phyloP scores from a whole-genome alignment of 2,888 invertebrate species.

The Tethea ocularis region DNA sequence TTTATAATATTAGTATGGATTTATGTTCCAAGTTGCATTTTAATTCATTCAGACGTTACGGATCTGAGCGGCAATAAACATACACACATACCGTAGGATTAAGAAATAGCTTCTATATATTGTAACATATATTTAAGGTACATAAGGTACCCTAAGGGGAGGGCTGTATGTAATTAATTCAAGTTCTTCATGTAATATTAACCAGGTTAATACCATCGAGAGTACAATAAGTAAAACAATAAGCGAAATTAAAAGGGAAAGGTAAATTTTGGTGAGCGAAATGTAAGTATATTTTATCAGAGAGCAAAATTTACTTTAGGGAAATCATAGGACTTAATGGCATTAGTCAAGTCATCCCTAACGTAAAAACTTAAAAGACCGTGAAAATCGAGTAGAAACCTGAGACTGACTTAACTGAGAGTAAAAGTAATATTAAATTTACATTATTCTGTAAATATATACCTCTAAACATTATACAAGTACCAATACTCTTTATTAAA shows the following conservation, averaged over 20 bases:
- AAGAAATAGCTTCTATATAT: no score
- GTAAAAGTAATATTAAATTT: no score
- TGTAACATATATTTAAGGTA: background rate
- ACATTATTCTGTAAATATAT: no score
- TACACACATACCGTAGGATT: no score
- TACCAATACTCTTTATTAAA: no score
- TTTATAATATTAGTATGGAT: no score
- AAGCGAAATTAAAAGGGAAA: conserved; percentile 22
- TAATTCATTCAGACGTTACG: no score
- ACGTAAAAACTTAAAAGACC: conserved; percentile 32
- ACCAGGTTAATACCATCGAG: background rate
- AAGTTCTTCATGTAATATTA: background rate
- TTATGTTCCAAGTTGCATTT: no score
- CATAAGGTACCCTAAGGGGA: background rate
- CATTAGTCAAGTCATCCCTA: conserved; percentile 20
- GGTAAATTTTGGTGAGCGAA: conserved; percentile 23
- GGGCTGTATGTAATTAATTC: background rate
- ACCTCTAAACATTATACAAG: no score
- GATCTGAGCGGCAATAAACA: no score
- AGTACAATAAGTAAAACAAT: conserved; percentile 16
- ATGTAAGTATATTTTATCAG: conserved; percentile 24
- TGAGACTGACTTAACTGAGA: background rate
- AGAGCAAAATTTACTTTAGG: conserved; percentile 36
- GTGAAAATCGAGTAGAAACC: background rate
- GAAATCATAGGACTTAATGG: conserved; percentile 42